phyloP scores from a whole-genome alignment of 1,140 invertebrate species.

The Oreohelix idahoensis region DNA sequence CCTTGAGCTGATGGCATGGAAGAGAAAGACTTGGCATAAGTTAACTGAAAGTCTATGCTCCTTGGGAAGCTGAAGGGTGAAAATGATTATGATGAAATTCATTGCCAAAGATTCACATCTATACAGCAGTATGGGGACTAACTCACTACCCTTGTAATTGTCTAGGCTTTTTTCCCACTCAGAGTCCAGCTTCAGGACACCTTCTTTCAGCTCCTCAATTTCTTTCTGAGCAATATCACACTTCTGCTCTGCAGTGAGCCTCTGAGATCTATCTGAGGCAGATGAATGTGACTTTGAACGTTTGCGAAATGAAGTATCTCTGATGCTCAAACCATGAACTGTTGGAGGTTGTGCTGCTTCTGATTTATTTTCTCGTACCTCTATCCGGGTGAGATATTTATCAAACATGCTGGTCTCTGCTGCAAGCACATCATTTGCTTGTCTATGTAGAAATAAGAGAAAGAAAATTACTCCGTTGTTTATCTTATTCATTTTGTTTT shows the following conservation, averaged over 20 bases:
- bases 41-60: too few species aligned
- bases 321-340: constrained; percentile 44
- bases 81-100: too few species aligned
- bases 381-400: constrained; percentile 68
- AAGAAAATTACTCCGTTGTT: too few species aligned
- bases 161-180: constrained; percentile 72
- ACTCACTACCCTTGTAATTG: constrained; percentile 64
- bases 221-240: constrained; percentile 73
- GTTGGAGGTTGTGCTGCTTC: constrained; percentile 49
- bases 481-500: too few species aligned
- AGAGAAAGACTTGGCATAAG: too few species aligned
- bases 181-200: constrained; percentile 68
- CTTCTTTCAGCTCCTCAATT: constrained; percentile 71
- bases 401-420: constrained; percentile 73
- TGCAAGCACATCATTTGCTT: constrained; percentile 70
- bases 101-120: too few species aligned
- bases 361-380: constrained; percentile 57
- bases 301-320: constrained; percentile 55
- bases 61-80: too few species aligned
- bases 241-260: constrained; percentile 72
- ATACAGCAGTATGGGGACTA: too few species aligned
- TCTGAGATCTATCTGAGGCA: constrained; percentile 65
- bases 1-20: too few species aligned
- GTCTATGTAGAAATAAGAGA: constrained; percentile 47
- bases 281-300: constrained; percentile 69